These are phyloP conservation scores for Drosophila pachea DNA, from an alignment of 1,140 invertebrate species.

Conservation along the genomic window DNA sequence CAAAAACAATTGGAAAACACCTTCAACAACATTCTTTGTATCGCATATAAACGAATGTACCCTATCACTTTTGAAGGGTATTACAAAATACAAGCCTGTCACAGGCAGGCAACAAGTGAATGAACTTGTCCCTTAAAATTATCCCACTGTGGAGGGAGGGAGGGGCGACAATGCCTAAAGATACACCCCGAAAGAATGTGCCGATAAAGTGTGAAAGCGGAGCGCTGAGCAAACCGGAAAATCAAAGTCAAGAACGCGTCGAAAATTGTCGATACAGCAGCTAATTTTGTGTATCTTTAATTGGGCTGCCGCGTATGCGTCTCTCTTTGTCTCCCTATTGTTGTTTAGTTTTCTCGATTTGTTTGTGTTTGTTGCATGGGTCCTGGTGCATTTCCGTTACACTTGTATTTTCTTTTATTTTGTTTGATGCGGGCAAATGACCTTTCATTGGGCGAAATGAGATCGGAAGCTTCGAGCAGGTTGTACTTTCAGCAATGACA, in stretches of 20 bases:
- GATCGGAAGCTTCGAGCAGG: too few species aligned
- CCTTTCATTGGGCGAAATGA: slow-evolving; percentile 10
- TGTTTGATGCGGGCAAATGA: slow-evolving; percentile 52
- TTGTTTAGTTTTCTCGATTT: slow-evolving; percentile 33
- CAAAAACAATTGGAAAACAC: too few species aligned
- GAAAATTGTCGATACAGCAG: slow-evolving; percentile 12
- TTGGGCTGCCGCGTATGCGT: neutral
- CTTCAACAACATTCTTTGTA: too few species aligned
- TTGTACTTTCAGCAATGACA: too few species aligned
- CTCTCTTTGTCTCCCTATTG: neutral
- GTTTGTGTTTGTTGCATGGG: slow-evolving; percentile 16
- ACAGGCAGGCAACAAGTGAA: slow-evolving; percentile 45
- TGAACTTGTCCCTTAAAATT: slow-evolving; percentile 64
- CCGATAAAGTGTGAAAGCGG: slow-evolving; percentile 30
- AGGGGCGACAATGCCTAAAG: slow-evolving; percentile 10
- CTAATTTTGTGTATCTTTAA: slow-evolving; percentile 54
- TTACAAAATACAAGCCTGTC: neutral
- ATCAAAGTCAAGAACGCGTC: slow-evolving; percentile 71
- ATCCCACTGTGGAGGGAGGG: slow-evolving; percentile 14
- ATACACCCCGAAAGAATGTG: slow-evolving; percentile 27
- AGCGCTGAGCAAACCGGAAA: slow-evolving; percentile 46
- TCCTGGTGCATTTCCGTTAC: slow-evolving; percentile 57
- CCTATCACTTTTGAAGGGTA: neutral
- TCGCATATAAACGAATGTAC: neutral
- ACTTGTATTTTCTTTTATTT: slow-evolving; percentile 21